Evolutionary conservation across 1,140 invertebrate genomes (phyloP), one percentile per base, ranked within the genome.

Genomic region (Ceratina australensis): DNA sequence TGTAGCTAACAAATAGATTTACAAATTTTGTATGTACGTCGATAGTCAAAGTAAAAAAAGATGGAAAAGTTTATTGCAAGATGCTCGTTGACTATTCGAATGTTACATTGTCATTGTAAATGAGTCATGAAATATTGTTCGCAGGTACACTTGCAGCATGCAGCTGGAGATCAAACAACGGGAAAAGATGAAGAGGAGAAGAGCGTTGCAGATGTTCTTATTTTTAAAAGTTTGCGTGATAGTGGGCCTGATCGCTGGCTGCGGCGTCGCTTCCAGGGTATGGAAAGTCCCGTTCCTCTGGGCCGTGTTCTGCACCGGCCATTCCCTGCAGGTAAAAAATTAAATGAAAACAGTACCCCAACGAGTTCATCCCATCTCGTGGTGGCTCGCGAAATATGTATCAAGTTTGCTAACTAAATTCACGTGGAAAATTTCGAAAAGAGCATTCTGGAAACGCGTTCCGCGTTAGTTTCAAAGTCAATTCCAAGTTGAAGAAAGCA

Each of bases 181-280:
- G 24, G 93, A 94, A 79, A 95, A 94, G 88, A 93, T 95, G 92
- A 93, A 93, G 61, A 89, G 93, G 66, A 92, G 94, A 66, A 91
- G 94, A 50, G 90, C 91, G 18, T 85, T 95, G 59, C 94, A 95
- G 81, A 88, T 95, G 75, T 91, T 93, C 72, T 92, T 95, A 1
- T 95, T 95, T 85, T 89, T 93, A 2, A 94, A 94, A 89, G 93
- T 95, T 80, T 91, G 92, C 42, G 65, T 92, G 33, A 92, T 92
- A 69, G 88, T 93, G 71, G 88, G 88, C n/a, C 28, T 91, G 8
- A 89, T 92, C 10, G 89, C 89, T 18, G 90, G 90, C 8, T 92
- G 90, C 76, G 91, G 90, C 8, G 88, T 92, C 1, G 89, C 88
- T 20, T 90, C 90, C 10, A 85, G 90, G 13, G 80, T 91, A 18